Percentiles rank a stretch among this genome's conserved stretches.
phyloP scores from a whole-genome alignment of 2,797 vertebrate species.

The Siniperca obscura region DNA sequence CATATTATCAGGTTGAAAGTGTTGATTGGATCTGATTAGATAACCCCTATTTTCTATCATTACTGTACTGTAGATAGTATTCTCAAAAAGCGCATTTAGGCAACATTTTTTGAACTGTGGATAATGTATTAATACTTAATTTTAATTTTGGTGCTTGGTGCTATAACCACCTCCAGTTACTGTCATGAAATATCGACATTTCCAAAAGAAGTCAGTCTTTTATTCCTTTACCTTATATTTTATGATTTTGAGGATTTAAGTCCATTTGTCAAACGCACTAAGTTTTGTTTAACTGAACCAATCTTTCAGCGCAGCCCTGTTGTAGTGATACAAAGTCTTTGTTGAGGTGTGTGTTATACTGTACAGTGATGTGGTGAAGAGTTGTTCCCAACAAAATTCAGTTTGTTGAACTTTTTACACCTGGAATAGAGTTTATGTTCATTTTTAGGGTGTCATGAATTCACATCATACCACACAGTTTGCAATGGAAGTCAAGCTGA shows the following conservation, averaged over 20 bases:
- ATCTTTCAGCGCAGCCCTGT: slow-evolving; percentile 19
- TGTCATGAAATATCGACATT: neutral
- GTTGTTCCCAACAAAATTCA: neutral
- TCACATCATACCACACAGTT: slow-evolving; percentile 1
- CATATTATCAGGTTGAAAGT: neutral
- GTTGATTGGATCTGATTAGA: slow-evolving; percentile 18
- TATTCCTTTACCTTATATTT: neutral
- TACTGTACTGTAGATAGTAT: neutral
- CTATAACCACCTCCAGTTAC: neutral
- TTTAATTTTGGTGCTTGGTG: slow-evolving; percentile 9
- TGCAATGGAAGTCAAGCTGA: neutral
- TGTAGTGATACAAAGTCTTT: slow-evolving; percentile 25
- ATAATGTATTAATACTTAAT: slow-evolving; percentile 25
- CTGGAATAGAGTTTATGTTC: neutral
- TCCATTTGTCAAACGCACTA: neutral
- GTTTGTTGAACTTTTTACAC: neutral
- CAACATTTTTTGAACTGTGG: neutral
- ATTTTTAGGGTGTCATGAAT: neutral
- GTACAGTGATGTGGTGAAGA: slow-evolving; percentile 14
- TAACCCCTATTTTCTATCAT: neutral
- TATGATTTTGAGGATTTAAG: neutral
- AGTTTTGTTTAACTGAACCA: neutral
- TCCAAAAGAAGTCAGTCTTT: neutral
- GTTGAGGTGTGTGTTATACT: neutral
- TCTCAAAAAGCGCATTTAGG: neutral